These are phyloP conservation scores for Hydrolagus affinis DNA, from an alignment of 2,113 vertebrate species.

Conservation along the genomic window DNA sequence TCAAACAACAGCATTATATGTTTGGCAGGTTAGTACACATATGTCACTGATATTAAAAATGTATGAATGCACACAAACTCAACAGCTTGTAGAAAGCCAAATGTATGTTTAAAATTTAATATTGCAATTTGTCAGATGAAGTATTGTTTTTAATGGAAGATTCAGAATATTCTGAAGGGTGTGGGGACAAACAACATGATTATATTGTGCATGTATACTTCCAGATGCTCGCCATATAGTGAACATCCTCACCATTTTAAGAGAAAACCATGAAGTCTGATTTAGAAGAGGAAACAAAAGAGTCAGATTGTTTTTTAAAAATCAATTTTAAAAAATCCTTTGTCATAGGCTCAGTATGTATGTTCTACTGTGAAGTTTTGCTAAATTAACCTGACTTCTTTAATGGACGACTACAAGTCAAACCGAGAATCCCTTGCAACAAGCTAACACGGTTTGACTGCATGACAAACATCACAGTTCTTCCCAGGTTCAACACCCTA, in stretches of 20 bases:
- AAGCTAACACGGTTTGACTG: background rate
- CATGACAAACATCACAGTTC: background rate
- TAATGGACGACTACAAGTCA: background rate
- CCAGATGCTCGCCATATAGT: no score
- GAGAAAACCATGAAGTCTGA: no score
- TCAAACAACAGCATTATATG: constrained; percentile 27
- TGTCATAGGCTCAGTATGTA: no score
- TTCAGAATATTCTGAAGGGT: constrained; percentile 9
- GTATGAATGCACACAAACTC: constrained; percentile 33
- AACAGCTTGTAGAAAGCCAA: constrained; percentile 37
- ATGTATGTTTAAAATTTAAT: constrained; percentile 34
- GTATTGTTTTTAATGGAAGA: constrained; percentile 7
- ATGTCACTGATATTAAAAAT: constrained; percentile 37
- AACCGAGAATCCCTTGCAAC: background rate
- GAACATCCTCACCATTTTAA: no score
- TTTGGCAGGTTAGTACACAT: constrained; percentile 34
- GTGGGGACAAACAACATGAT: background rate
- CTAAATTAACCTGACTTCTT: constrained; percentile 7
- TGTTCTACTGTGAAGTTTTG: background rate
- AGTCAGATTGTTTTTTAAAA: no score
- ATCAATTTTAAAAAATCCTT: no score
- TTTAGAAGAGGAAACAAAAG: no score
- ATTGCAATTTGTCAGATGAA: constrained; percentile 22
- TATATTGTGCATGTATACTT: no score
- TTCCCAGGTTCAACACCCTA: background rate